Conservation (phyloP, 2,888 invertebrate species). For the Morpho achilles region DNA sequence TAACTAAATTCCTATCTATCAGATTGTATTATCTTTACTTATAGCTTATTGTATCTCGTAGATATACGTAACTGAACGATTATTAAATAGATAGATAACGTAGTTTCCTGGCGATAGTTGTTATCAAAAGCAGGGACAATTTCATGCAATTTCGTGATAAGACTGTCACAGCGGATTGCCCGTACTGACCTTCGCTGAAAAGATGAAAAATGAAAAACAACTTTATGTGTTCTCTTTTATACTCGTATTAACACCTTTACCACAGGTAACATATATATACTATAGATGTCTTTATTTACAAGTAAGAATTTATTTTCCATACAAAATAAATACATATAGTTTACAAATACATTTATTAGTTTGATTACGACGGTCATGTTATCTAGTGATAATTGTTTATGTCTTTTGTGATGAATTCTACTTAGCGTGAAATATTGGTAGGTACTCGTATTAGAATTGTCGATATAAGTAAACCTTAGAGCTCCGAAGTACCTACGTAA, state of each 20-base stretch:
- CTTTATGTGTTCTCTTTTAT: constrained; percentile 1
- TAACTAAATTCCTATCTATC: background rate
- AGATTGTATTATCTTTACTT: constrained; percentile 2
- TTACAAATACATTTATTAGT: background rate
- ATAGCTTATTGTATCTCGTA: constrained; percentile 17
- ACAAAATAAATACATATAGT: background rate
- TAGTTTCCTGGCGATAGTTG: constrained; percentile 45
- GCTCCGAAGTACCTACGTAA: too few species aligned
- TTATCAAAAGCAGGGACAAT: constrained; percentile 49
- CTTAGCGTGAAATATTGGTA: too few species aligned
- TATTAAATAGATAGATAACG: constrained; percentile 29
- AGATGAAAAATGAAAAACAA: constrained; percentile 17
- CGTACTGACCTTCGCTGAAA: constrained; percentile 42
- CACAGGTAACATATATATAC: background rate
- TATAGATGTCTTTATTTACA: background rate
- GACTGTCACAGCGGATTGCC: constrained; percentile 43
- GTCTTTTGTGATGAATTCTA: too few species aligned
- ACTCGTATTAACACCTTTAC: constrained; percentile 1
- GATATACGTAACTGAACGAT: constrained; percentile 25
- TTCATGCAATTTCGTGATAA: constrained; percentile 52
- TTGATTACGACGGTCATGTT: too few species aligned
- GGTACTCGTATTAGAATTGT: too few species aligned
- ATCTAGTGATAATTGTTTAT: too few species aligned
- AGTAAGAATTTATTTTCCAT: background rate
- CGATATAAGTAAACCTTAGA: too few species aligned